Conservation (phyloP, 2,888 invertebrate genomes). For the Pemphredon lugubris region DNA sequence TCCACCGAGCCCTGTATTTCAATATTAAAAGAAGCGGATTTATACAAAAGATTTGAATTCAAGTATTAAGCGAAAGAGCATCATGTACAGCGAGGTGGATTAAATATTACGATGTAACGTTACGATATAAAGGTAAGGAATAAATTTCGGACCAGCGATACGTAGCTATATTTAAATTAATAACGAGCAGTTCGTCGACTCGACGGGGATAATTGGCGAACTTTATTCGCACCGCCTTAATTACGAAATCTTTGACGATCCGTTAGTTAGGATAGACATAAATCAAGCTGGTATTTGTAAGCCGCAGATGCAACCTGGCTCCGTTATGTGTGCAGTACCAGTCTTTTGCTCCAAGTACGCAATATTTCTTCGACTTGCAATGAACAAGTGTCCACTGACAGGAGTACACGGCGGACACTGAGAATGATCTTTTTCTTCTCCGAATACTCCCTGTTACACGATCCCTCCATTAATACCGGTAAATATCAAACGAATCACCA, state of each 20-base stretch:
- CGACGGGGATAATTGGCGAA: constrained; percentile 31
- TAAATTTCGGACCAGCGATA: too few species aligned
- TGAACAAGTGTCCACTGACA: constrained; percentile 33
- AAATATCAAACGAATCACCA: too few species aligned
- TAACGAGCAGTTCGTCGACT: too few species aligned
- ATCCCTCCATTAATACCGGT: too few species aligned
- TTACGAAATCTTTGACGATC: constrained; percentile 56
- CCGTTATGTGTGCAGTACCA: constrained; percentile 53
- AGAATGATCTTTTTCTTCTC: neutral
- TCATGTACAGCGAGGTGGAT: too few species aligned
- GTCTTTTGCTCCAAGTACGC: constrained; percentile 16
- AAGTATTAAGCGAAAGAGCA: too few species aligned
- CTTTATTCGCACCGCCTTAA: constrained; percentile 38
- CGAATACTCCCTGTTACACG: neutral
- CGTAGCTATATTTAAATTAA: too few species aligned
- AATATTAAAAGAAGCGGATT: too few species aligned
- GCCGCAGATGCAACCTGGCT: constrained; percentile 55
- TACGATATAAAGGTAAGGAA: too few species aligned
- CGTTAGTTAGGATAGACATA: constrained; percentile 57
- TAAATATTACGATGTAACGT: too few species aligned
- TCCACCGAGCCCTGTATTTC: too few species aligned
- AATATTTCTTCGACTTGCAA: neutral
- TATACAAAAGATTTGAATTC: too few species aligned
- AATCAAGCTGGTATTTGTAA: constrained; percentile 49
- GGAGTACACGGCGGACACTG: neutral